phyloP scores from a whole-genome alignment of 2,113 vertebrate genomes.

The Neoarius graeffei region DNA sequence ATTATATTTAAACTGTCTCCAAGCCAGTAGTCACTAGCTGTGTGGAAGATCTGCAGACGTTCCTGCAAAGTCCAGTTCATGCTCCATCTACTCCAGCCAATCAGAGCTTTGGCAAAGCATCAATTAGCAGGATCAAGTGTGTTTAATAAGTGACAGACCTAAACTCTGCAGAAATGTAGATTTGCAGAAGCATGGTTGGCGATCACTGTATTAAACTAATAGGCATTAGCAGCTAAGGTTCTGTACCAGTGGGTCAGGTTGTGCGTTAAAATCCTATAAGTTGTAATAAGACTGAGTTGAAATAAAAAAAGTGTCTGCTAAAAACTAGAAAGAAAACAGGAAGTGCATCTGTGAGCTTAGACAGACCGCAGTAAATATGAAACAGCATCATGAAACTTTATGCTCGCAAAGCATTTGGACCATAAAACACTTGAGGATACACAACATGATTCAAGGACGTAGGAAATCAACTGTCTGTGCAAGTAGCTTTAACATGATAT shows the following conservation, averaged over 20 bases:
- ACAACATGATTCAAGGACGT: background rate
- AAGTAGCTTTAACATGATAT: background rate
- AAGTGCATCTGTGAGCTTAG: background rate
- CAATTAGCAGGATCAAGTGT: background rate
- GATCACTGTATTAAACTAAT: background rate
- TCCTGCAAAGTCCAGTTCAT: background rate
- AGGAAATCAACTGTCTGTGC: background rate
- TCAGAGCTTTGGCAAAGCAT: background rate
- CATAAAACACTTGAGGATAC: background rate
- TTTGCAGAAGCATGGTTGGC: background rate
- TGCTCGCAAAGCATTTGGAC: background rate
- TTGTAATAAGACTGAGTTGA: background rate
- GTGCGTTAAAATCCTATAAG: background rate
- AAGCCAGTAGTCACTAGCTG: background rate
- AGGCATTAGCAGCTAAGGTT: background rate
- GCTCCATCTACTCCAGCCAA: too few species aligned
- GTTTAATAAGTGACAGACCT: background rate
- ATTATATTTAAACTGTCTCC: background rate
- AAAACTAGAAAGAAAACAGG: background rate
- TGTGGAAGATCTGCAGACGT: background rate
- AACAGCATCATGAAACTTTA: slow-evolving; percentile 1
- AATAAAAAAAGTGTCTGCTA: background rate
- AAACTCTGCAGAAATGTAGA: background rate
- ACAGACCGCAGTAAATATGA: background rate
- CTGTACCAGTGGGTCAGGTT: background rate